Percentiles rank a stretch among this genome's conserved stretches.
Evolutionary conservation across 2,113 vertebrate genomes (phyloP).

Genomic region (Myotis brandtii): DNA sequence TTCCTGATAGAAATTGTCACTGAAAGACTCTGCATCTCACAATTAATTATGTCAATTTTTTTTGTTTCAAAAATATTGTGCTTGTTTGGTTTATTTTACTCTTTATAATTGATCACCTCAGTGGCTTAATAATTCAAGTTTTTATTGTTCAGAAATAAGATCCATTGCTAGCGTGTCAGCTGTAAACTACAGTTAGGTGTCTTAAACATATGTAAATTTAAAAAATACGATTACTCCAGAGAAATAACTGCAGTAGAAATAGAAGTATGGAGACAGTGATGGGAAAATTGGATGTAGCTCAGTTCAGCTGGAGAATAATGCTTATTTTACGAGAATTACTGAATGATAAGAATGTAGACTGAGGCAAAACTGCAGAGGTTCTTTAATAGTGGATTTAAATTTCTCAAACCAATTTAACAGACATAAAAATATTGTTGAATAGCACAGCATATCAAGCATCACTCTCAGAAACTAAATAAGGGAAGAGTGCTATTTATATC

Average conservation of each 20-base stretch:
- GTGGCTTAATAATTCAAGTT: slow-evolving; percentile 7
- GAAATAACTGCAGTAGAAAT: background rate
- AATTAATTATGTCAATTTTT: background rate
- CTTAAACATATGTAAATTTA: slow-evolving; percentile 6
- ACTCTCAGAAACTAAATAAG: background rate
- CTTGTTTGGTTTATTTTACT: slow-evolving; percentile 32
- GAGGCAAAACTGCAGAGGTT: background rate
- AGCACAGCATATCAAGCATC: background rate
- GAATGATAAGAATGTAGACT: background rate
- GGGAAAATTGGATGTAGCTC: background rate
- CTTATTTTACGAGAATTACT: background rate
- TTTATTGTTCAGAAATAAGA: slow-evolving; percentile 28
- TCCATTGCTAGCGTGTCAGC: background rate
- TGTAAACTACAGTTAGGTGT: background rate
- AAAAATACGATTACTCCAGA: background rate
- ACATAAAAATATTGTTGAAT: background rate
- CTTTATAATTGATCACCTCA: background rate
- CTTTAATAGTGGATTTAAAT: background rate
- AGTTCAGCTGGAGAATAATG: background rate
- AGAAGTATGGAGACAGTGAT: background rate
- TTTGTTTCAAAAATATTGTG: background rate
- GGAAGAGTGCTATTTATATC: background rate
- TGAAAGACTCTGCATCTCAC: background rate
- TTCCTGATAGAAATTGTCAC: background rate
- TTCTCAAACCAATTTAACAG: background rate